These are phyloP conservation scores for Pavo muticus DNA, from an alignment of 2,113 vertebrate species.

Conservation along the genomic window DNA sequence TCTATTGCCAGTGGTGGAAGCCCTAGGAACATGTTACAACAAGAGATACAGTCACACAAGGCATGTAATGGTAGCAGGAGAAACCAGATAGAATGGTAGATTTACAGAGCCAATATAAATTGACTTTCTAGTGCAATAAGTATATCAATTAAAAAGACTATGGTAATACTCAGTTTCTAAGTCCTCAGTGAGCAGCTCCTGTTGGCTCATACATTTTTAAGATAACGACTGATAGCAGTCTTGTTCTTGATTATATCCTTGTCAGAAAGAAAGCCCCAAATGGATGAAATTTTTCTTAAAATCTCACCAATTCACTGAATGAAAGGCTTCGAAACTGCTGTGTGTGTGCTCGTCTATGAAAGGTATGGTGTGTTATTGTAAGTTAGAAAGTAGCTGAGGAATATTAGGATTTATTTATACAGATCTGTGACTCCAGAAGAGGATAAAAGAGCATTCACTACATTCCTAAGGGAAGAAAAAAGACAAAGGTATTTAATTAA, in stretches of 20 bases:
- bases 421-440: background rate
- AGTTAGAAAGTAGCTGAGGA: background rate
- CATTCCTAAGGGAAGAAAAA: slow-evolving; percentile 23
- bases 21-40: background rate
- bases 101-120: background rate
- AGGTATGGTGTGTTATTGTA: background rate
- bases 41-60: background rate
- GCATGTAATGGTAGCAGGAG: background rate
- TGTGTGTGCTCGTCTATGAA: background rate
- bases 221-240: background rate
- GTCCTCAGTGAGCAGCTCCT: background rate
- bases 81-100: background rate
- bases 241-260: background rate
- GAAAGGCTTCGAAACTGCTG: background rate
- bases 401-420: background rate
- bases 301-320: background rate
- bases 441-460: background rate
- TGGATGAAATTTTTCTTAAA: background rate
- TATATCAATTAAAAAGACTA: background rate
- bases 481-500: slow-evolving; percentile 35
- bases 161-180: background rate
- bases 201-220: background rate
- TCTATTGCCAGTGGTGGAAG: background rate
- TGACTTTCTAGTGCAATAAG: background rate
- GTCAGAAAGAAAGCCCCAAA: background rate